These are phyloP conservation scores for Botia kubotai DNA, from an alignment of 2,797 vertebrate species.

Conservation along the genomic window DNA sequence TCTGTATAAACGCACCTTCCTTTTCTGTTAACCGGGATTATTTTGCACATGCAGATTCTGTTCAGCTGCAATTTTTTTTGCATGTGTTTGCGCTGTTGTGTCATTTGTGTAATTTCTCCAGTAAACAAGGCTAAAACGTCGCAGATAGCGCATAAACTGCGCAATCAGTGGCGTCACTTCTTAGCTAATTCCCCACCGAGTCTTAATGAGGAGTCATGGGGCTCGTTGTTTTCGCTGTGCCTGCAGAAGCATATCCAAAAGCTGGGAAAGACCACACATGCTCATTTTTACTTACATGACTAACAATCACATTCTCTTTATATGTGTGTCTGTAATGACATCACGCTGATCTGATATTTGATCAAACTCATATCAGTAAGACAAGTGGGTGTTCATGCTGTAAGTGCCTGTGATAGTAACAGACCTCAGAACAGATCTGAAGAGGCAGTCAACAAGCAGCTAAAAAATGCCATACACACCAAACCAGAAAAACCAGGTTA, in stretches of 20 bases:
- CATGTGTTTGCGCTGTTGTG: no score
- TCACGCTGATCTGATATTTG: conserved; percentile 19
- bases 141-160: not conserved
- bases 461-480: conserved; percentile 24
- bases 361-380: not conserved
- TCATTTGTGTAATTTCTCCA: not conserved
- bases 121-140: not conserved
- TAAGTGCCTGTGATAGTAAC: not conserved
- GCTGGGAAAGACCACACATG: conserved; percentile 1
- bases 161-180: not conserved
- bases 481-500: conserved; percentile 34
- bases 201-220: conserved; percentile 66
- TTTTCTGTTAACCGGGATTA: not conserved
- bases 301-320: conserved; percentile 60
- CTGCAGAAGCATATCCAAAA: conserved; percentile 65
- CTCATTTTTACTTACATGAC: conserved; percentile 52
- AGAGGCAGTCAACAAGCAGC: not conserved
- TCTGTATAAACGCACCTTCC: no score
- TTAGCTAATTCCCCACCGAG: conserved; percentile 66
- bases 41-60: not conserved
- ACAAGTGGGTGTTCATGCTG: not conserved
- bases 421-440: not conserved
- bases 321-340: conserved; percentile 36
- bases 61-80: not conserved
- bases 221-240: conserved; percentile 64